phyloP scores from a whole-genome alignment of 1,140 invertebrate species.

The Sweltsa coloradensis region DNA sequence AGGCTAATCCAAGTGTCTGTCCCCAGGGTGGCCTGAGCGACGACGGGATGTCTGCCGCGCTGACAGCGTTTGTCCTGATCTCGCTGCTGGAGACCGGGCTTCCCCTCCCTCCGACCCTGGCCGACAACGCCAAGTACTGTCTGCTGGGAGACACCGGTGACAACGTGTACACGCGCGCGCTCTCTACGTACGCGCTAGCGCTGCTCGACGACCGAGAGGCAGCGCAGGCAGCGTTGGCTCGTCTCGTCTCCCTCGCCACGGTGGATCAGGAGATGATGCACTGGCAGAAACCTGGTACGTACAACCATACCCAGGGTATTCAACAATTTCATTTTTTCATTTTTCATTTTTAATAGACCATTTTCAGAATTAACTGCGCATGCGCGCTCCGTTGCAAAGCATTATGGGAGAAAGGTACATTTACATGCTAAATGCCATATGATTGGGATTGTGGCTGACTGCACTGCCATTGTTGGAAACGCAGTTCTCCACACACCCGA shows the following conservation, averaged over 20 bases:
- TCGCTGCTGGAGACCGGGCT: constrained; percentile 45
- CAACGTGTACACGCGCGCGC: constrained; percentile 40
- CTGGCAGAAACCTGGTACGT: constrained; percentile 28
- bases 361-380: no score
- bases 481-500: no score
- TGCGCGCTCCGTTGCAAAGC: no score
- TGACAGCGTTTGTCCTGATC: constrained; percentile 54
- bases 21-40: constrained; percentile 46
- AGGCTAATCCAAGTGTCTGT: no score
- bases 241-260: constrained; percentile 14
- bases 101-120: constrained; percentile 28
- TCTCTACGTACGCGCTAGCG: constrained; percentile 45
- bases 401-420: no score
- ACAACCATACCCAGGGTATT: no score
- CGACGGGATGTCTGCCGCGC: constrained; percentile 38
- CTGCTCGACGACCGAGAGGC: constrained; percentile 31
- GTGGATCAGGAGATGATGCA: constrained; percentile 25
- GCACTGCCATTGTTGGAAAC: no score
- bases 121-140: constrained; percentile 42
- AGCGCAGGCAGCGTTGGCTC: constrained; percentile 14
- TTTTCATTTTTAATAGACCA: no score
- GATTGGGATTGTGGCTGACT: no score
- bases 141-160: constrained; percentile 33
- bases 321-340: no score
- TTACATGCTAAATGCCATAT: no score